phyloP scores from a whole-genome alignment of 2,888 invertebrate species.

The Alentia gelatinosa region DNA sequence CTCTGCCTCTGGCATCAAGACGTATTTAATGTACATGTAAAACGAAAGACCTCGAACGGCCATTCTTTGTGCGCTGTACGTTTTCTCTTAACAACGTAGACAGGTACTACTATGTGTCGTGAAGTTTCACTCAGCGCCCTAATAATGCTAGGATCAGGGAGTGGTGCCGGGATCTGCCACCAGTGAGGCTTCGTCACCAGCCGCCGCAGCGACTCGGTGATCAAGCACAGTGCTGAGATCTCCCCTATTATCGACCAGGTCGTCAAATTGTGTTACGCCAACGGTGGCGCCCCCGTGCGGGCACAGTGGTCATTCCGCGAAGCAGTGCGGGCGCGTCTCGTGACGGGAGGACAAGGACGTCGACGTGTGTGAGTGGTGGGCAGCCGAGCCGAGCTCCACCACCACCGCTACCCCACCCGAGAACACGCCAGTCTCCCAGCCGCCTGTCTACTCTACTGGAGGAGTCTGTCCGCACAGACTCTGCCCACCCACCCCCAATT shows the following conservation, averaged over 20 bases:
- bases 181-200: too few relatives aligned
- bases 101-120: too few relatives aligned
- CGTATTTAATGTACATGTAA: too few relatives aligned
- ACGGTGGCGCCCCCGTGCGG: conserved; percentile 23
- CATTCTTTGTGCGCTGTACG: too few relatives aligned
- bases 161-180: too few relatives aligned
- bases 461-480: too few relatives aligned
- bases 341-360: neutral
- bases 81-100: too few relatives aligned
- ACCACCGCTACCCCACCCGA: neutral
- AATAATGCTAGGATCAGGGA: too few relatives aligned
- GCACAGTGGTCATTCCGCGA: neutral
- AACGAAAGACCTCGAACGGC: too few relatives aligned
- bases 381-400: neutral
- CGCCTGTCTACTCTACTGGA: neutral
- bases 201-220: neutral
- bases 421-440: neutral
- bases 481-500: too few relatives aligned
- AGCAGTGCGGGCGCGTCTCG: neutral
- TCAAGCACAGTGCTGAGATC: neutral
- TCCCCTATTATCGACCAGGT: conserved; percentile 37
- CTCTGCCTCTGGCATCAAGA: too few relatives aligned
- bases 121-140: too few relatives aligned
- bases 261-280: conserved; percentile 12
- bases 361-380: neutral